A percentile compares a stretch with the other conserved stretches of the same genome.
phyloP scores from a whole-genome alignment of 2,113 vertebrate genomes.

The Zosterops hypoxanthus region DNA sequence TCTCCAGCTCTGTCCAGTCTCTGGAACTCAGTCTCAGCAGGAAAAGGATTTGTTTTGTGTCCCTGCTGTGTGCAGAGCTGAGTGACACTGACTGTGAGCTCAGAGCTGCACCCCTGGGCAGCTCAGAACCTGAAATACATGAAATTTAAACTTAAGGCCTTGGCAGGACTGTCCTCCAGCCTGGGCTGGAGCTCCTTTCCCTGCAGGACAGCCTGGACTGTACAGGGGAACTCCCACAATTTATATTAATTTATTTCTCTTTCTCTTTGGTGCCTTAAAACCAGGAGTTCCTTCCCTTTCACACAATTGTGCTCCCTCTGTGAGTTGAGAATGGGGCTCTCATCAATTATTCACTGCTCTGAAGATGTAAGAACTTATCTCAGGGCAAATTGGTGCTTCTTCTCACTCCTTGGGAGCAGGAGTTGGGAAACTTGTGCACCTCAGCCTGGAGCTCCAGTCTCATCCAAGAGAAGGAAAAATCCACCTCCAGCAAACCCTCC shows the following conservation, averaged over 20 bases:
- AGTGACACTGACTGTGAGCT: background rate
- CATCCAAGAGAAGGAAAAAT: background rate
- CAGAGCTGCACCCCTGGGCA: background rate
- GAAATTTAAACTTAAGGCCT: accelerated
- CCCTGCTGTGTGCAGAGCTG: too few relatives aligned
- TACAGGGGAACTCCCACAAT: background rate
- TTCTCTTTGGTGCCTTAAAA: background rate
- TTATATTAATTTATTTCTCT: background rate
- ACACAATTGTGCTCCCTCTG: background rate
- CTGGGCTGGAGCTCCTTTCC: background rate
- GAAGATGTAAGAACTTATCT: background rate
- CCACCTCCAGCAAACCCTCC: background rate
- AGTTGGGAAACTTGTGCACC: background rate
- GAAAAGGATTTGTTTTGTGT: too few relatives aligned
- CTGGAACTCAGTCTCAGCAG: too few relatives aligned
- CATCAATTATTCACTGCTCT: slow-evolving; percentile 1
- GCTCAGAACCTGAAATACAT: background rate
- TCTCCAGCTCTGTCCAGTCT: too few relatives aligned
- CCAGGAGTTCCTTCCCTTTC: background rate
- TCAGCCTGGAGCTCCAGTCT: background rate
- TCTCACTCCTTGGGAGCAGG: background rate
- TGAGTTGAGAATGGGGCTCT: background rate
- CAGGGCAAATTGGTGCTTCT: background rate
- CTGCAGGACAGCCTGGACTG: background rate
- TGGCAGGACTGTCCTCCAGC: background rate